These are phyloP conservation scores for Drosophila kokeensis DNA, from an alignment of 2,888 invertebrate species.

Conservation along the genomic window DNA sequence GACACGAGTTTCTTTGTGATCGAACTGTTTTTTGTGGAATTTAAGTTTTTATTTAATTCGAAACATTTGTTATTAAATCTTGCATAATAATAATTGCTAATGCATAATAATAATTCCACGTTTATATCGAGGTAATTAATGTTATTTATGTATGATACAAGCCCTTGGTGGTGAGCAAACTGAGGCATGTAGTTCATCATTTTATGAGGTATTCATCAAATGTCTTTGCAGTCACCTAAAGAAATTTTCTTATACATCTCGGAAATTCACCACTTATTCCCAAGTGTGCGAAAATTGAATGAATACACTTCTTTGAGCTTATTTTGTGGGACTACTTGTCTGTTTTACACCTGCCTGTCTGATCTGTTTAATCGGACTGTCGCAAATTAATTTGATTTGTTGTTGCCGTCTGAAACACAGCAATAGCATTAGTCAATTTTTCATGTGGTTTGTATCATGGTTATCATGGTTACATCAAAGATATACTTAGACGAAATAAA, in stretches of 20 bases:
- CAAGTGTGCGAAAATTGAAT: background rate
- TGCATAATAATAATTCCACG: background rate
- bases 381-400: slow-evolving; percentile 13
- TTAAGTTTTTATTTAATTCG: background rate
- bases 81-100: background rate
- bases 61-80: background rate
- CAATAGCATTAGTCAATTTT: slow-evolving; percentile 16
- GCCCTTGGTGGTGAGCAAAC: too few relatives aligned
- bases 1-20: background rate
- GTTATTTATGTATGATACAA: background rate
- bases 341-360: background rate
- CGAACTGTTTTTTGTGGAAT: background rate
- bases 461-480: slow-evolving; percentile 25
- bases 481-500: slow-evolving; percentile 14
- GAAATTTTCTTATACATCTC: background rate
- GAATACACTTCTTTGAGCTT: background rate
- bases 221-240: too few relatives aligned
- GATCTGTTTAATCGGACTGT: background rate
- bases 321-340: background rate
- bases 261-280: background rate
- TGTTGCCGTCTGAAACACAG: slow-evolving; percentile 4
- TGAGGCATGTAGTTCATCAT: background rate
- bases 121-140: background rate
- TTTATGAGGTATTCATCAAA: background rate
- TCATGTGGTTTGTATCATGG: slow-evolving; percentile 22